Base-by-base conservation (phyloP, 2,888 invertebrate genomes). In the Parochlus steinenii region DNA sequence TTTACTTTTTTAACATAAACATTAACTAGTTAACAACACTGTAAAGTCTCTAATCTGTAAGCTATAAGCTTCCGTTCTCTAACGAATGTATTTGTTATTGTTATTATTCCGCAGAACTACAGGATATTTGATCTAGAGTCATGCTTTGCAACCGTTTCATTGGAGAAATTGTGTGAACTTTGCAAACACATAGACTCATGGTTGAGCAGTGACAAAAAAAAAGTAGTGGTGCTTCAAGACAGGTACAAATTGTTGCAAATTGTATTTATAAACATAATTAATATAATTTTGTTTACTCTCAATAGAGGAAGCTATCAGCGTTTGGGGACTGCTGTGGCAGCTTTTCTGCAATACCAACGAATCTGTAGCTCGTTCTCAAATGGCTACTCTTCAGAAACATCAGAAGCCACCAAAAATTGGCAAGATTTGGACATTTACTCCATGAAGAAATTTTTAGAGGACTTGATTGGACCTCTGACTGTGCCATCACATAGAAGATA, bases 101-200 rank as follows among this genome's bases (percentile, higher is more conserved):
- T n/a, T n/a, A n/a, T n/a, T n/a, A 30, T 8, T 28, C 35, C 38
- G n/a, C 39, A 48, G 48, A 48, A 49, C 40, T 49, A 46, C 42
- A 43, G 46, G 26, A 42, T 49, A 30, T 48, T 48, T 39, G 47
- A 49, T 44, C 44, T 49, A 20, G 48, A 47, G 40, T 47, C 47
- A 33, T 49, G 48, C 36, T 45, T 49, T 24, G 44, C 47, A 31
- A 43, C 46, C 30, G 46, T 49, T 23, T 87, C 90, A 26, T 65
- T 92, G 39, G 90, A 90, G 56, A 66, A 79, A 44, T 70, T 92
- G 17, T 92, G 90, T 58, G 81, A 83, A 43, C 75, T 90, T 39
- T 92, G 90, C 65, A 90, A 90, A 57, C 80, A 85, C 51, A 79
- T 92, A 48, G 90, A 92, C 61, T 79, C 83, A 49, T 92, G 89